phyloP scores from a whole-genome alignment of 1,140 invertebrate genomes.

The Pseudomyrmex concolor region DNA sequence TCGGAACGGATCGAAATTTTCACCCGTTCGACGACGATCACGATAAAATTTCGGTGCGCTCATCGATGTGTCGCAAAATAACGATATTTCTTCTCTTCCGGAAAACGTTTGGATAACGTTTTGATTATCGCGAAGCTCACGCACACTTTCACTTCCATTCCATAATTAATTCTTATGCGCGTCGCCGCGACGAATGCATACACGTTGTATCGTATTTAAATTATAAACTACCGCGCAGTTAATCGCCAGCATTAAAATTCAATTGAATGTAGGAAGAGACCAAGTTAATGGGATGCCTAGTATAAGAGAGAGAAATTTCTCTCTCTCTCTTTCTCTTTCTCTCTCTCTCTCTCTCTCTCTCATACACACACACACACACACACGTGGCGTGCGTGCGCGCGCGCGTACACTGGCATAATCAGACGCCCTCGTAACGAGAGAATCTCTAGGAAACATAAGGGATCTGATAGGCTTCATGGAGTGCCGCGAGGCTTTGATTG shows the following conservation, averaged over 20 bases:
- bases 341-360: background rate
- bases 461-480: constrained; percentile 73
- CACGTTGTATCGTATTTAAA: constrained; percentile 49
- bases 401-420: constrained; percentile 23
- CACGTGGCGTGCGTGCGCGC: background rate
- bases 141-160: constrained; percentile 39
- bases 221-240: constrained; percentile 57
- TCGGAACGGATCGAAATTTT: too few relatives aligned
- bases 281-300: constrained; percentile 62
- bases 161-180: constrained; percentile 57
- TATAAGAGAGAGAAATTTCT: too few relatives aligned
- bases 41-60: background rate
- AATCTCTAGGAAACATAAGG: constrained; percentile 67
- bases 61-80: constrained; percentile 42
- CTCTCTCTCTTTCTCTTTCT: background rate
- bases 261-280: constrained; percentile 43
- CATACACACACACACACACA: background rate
- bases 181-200: background rate
- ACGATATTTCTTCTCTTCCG: background rate
- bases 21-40: too few relatives aligned
- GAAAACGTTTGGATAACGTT: constrained; percentile 20
- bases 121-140: constrained; percentile 35
- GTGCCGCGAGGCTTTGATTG: constrained; percentile 71
- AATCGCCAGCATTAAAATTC: constrained; percentile 58
- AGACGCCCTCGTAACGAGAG: constrained; percentile 43